A percentile compares a stretch with the other conserved stretches of the same genome.
These are phyloP conservation scores for Nymphalis polychloros DNA, from an alignment of 2,888 invertebrate genomes.

Conservation along the genomic window DNA sequence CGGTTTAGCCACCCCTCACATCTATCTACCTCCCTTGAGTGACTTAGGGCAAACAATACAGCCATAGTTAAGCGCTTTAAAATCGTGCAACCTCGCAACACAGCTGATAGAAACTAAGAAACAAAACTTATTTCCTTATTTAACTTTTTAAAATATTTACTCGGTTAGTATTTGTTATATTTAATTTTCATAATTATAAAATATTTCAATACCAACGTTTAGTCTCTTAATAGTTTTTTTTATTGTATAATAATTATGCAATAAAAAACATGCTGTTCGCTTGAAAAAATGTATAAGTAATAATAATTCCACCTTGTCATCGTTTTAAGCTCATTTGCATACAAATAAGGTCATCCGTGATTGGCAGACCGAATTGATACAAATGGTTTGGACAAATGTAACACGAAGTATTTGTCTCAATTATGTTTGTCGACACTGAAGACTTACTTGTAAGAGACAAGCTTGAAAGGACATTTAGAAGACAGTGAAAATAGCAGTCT, in stretches of 20 bases:
- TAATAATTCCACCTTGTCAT: background rate
- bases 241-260: too few species aligned
- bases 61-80: slow-evolving; percentile 1
- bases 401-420: slow-evolving; percentile 61
- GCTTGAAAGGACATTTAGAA: slow-evolving; percentile 14
- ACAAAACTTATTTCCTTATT: too few species aligned
- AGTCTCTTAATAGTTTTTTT: too few species aligned
- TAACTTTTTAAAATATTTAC: too few species aligned
- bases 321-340: slow-evolving; percentile 3
- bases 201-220: too few species aligned
- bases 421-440: slow-evolving; percentile 45
- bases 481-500: background rate
- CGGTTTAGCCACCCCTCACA: slow-evolving; percentile 35
- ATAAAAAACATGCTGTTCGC: background rate
- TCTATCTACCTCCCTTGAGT: slow-evolving; percentile 7
- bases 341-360: slow-evolving; percentile 36
- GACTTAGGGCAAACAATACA: slow-evolving; percentile 22
- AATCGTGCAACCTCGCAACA: background rate
- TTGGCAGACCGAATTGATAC: slow-evolving; percentile 58
- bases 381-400: slow-evolving; percentile 53
- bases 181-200: too few species aligned
- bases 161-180: too few species aligned
- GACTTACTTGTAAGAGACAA: background rate
- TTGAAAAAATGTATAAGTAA: background rate
- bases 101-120: background rate